phyloP scores from a whole-genome alignment of 1,140 invertebrate species.

The Drosophila pseudoananassae region DNA sequence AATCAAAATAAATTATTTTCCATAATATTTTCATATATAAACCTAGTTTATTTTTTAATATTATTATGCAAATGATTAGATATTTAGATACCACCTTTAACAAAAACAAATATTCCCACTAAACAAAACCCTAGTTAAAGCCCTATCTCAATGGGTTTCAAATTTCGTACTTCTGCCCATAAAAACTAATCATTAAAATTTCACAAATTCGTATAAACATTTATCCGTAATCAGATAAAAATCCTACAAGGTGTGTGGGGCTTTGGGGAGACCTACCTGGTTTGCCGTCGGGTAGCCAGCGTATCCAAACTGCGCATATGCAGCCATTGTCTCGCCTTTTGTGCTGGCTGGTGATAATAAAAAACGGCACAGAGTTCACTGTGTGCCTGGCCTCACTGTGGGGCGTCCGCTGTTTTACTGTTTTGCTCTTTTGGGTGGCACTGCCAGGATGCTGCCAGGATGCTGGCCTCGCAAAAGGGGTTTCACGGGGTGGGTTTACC shows the following conservation, averaged over 20 bases:
- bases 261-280: conserved; percentile 62
- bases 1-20: too few species aligned
- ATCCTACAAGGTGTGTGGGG: not conserved
- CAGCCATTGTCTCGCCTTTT: conserved; percentile 73
- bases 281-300: conserved; percentile 81
- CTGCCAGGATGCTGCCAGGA: conserved; percentile 41
- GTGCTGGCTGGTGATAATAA: conserved; percentile 5
- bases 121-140: not conserved
- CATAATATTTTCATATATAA: too few species aligned
- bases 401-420: conserved; percentile 39
- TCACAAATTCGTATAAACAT: conserved; percentile 1
- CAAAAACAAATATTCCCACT: not conserved
- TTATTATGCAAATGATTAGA: too few species aligned
- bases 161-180: not conserved
- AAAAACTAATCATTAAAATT: conserved; percentile 11
- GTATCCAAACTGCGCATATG: conserved; percentile 84
- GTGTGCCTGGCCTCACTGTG: conserved; percentile 51
- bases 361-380: conserved; percentile 32
- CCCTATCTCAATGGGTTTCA: not conserved
- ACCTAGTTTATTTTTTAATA: too few species aligned
- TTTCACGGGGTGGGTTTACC: conserved; percentile 22
- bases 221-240: not conserved
- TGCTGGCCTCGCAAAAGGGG: conserved; percentile 53
- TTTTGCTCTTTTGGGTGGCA: conserved; percentile 17
- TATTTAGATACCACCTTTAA: not conserved